A percentile compares a stretch with the other conserved stretches of the same genome.
phyloP scores from a whole-genome alignment of 1,140 invertebrate species.

The Megathymus violae region DNA sequence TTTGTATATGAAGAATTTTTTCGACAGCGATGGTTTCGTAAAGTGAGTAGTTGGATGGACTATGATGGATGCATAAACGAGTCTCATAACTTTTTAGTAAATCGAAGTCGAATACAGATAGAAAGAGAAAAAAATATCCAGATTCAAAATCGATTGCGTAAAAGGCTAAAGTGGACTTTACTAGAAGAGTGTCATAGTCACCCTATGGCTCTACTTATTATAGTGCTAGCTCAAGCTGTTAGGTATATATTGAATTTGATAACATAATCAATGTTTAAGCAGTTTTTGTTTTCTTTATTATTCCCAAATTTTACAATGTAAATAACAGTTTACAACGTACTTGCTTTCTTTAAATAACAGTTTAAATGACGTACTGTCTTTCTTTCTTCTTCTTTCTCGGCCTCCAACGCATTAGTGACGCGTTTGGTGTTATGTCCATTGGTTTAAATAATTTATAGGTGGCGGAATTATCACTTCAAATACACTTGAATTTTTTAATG shows the following conservation, averaged over 20 bases:
- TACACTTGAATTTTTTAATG: too few relatives aligned
- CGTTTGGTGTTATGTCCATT: too few relatives aligned
- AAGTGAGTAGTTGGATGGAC: conserved; percentile 43
- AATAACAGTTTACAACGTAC: too few relatives aligned
- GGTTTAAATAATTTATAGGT: too few relatives aligned
- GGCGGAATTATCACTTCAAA: too few relatives aligned
- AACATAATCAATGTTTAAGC: background rate
- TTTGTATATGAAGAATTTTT: conserved; percentile 47
- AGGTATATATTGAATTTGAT: conserved; percentile 35
- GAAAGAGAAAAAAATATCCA: conserved; percentile 6
- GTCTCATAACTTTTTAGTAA: conserved; percentile 36
- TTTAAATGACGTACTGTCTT: too few relatives aligned
- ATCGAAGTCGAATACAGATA: conserved; percentile 24
- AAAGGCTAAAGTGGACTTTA: conserved; percentile 11
- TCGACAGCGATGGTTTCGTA: conserved; percentile 45
- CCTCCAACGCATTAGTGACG: too few relatives aligned
- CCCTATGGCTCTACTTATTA: conserved; percentile 35
- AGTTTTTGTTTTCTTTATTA: background rate
- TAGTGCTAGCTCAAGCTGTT: conserved; percentile 43
- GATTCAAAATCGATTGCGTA: conserved; percentile 10
- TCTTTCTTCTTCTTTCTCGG: too few relatives aligned
- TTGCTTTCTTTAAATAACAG: too few relatives aligned
- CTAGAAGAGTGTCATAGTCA: conserved; percentile 40
- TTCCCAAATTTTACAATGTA: background rate
- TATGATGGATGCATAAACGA: conserved; percentile 42